Percentiles rank a stretch among this genome's conserved stretches.
phyloP scores from a whole-genome alignment of 1,140 invertebrate genomes.

The Tribolium madens region DNA sequence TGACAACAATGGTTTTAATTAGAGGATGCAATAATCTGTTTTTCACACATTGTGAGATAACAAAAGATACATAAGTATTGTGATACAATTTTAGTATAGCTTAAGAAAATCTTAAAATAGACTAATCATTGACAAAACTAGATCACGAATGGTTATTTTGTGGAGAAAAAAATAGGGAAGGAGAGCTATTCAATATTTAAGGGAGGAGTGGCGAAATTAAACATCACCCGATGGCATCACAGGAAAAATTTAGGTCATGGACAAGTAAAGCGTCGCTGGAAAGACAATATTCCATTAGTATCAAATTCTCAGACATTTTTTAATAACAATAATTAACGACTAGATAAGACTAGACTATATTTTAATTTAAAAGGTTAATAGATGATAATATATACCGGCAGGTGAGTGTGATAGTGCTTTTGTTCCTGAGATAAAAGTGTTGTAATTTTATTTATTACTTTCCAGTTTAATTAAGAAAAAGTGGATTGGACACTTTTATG shows the following conservation, averaged over 20 bases:
- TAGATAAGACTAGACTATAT: too few relatives aligned
- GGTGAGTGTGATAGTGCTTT: background rate
- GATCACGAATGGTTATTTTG: background rate
- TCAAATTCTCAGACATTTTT: too few relatives aligned
- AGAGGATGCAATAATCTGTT: background rate
- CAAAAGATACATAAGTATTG: background rate
- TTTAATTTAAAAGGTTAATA: too few relatives aligned
- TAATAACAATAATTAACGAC: too few relatives aligned
- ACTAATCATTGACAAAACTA: background rate
- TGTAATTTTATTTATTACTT: constrained; percentile 15
- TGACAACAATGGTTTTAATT: background rate
- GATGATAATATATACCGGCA: background rate
- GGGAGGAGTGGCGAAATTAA: constrained; percentile 15
- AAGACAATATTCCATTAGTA: background rate
- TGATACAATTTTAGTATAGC: background rate
- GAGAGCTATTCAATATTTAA: constrained; percentile 1
- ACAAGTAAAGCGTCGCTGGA: background rate
- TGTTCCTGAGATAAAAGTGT: background rate
- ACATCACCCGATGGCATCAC: constrained; percentile 9
- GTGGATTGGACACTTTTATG: background rate
- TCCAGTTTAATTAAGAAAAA: constrained; percentile 1
- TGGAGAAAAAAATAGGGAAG: background rate
- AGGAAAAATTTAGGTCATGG: constrained; percentile 16
- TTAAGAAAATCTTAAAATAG: background rate
- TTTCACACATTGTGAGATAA: background rate